Evolutionary conservation across 2,113 vertebrate genomes (phyloP).

Genomic region (Entomyzon cyanotis): DNA sequence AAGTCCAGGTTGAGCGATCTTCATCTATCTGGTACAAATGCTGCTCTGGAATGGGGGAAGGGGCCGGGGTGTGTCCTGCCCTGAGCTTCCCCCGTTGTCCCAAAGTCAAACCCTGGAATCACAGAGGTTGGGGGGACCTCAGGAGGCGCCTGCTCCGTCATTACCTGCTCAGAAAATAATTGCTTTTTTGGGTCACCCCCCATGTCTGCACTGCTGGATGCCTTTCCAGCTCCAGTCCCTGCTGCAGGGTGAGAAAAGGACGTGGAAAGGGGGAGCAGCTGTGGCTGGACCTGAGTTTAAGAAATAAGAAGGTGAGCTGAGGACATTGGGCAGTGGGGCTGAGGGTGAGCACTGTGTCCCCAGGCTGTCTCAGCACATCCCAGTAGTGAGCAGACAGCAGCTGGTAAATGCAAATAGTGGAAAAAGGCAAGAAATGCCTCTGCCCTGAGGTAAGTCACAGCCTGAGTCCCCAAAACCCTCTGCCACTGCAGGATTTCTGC

Average conservation of each 20-base stretch:
- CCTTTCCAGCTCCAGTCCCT: background rate
- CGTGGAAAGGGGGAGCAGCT: background rate
- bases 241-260: background rate
- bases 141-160: background rate
- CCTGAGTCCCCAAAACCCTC: background rate
- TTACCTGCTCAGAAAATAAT: background rate
- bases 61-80: background rate
- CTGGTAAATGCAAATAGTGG: background rate
- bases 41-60: background rate
- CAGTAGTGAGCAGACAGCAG: background rate
- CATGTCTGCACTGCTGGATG: background rate
- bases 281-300: background rate
- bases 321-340: background rate
- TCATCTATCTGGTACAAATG: rapidly evolving
- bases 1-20: rapidly evolving
- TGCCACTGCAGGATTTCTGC: background rate
- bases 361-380: background rate
- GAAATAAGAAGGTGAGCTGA: background rate
- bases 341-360: background rate
- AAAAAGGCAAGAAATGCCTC: background rate
- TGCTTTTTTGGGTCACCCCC: background rate
- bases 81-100: background rate
- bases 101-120: rapidly evolving
- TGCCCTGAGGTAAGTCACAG: background rate
- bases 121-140: background rate